Evolutionary conservation across 2,888 invertebrate genomes (phyloP), one percentile per base, ranked within the genome.

Genomic region (Acronicta leporina): DNA sequence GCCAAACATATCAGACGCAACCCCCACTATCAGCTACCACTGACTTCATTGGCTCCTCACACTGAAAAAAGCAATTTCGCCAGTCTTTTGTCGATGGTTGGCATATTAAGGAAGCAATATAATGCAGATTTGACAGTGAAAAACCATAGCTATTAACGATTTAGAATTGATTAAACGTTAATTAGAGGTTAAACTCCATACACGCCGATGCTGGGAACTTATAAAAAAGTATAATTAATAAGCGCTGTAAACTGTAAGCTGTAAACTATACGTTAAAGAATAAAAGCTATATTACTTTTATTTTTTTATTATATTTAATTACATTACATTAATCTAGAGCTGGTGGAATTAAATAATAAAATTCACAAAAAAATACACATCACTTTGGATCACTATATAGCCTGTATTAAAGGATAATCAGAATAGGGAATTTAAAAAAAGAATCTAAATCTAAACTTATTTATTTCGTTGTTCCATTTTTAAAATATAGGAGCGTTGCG

Each of bases 101-200:
- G 89, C 87, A 90, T 92, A 91, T 92, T 91, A 92, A 91, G 86
- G 87, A 93, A 92, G 91, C 92, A 94, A 94, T 94, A 92, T 91
- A 91, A 93, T 93, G 92, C 89, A 91, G 89, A 93, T 92, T 85
- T 76, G 52, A 76, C 65, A 64, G 66, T 65, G 54, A 73, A 79
- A 75, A 78, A 63, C 68, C 63, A 75, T 73, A 68, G 62, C 67
- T 73, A 63, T 66, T 63, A 69, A 65, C 63, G 56, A 67, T 54
- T 43, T 62, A 45, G 44, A 61, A 25, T 52, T 63, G 73, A 74
- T 75, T 72, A 77, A 65, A 60, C 62, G 33, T 55, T 61, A 46
- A 58, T 59, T 55, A 62, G 5, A n/a, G n/a, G n/a, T n/a, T n/a
- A n/a, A n/a, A n/a, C n/a, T n/a, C n/a, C n/a, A n/a, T n/a, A n/a